These are phyloP conservation scores for Sus cebifrons DNA, from an alignment of 2,797 vertebrate genomes.

Conservation along the genomic window DNA sequence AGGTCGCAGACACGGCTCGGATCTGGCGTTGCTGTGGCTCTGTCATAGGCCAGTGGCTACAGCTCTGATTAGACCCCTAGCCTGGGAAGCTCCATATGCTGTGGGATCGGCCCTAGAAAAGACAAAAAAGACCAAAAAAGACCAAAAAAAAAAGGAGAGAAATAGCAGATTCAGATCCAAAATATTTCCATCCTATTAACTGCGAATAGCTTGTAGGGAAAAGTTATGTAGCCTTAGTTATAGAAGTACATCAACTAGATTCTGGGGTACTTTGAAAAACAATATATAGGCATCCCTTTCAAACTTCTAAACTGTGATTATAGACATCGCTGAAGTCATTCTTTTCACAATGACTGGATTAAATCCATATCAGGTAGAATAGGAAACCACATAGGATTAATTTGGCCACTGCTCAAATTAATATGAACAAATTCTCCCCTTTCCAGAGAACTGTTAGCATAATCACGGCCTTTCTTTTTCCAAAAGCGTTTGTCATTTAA, in stretches of 20 bases:
- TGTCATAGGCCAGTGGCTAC: no score
- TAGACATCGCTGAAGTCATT: constrained; percentile 33
- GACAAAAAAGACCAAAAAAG: no score
- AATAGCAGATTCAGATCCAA: not conserved
- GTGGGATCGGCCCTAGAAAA: no score
- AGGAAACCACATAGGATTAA: constrained; percentile 45
- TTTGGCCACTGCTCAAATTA: constrained; percentile 48
- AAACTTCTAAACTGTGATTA: constrained; percentile 56
- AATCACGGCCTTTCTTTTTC: constrained; percentile 52
- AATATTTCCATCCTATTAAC: not conserved
- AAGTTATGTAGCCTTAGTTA: not conserved
- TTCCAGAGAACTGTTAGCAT: constrained; percentile 44
- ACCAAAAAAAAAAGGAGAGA: no score
- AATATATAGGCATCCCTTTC: not conserved
- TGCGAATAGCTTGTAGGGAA: constrained; percentile 12
- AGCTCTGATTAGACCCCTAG: no score
- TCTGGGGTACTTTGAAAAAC: not conserved
- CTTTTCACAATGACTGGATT: constrained; percentile 57
- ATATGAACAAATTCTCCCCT: constrained; percentile 35
- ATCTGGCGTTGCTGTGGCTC: no score
- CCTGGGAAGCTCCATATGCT: no score
- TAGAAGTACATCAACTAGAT: not conserved
- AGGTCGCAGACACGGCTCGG: no score
- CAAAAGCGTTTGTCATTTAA: constrained; percentile 60
- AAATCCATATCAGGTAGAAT: constrained; percentile 49